phyloP scores from a whole-genome alignment of 2,888 invertebrate species.

The Pomacea canaliculata region DNA sequence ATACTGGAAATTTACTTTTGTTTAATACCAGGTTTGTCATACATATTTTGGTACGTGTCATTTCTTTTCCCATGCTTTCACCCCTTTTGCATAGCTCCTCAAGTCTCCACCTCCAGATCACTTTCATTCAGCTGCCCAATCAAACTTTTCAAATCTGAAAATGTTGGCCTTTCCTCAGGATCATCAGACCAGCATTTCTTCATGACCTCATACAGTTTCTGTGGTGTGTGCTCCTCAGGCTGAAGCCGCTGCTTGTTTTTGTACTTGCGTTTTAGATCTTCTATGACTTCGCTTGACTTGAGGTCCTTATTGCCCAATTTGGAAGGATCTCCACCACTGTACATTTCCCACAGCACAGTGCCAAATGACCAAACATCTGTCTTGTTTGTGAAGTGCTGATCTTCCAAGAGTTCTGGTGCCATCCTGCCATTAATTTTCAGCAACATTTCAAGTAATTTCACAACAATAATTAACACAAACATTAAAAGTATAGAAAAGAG shows the following conservation, averaged over 20 bases:
- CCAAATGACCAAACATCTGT: slow-evolving; percentile 13
- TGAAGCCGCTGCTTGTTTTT: neutral
- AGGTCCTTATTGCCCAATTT: neutral
- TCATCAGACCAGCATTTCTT: neutral
- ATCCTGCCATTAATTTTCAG: neutral
- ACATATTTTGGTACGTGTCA: no score
- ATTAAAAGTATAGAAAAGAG: no score
- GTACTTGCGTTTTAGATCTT: neutral
- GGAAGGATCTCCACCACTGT: neutral
- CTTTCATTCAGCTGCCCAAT: neutral
- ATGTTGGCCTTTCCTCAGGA: neutral
- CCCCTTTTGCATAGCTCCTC: no score
- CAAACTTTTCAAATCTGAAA: neutral
- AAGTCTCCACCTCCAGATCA: neutral
- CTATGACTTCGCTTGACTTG: neutral
- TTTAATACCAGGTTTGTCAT: no score
- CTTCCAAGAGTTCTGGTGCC: slow-evolving; percentile 1
- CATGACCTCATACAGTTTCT: slow-evolving; percentile 1
- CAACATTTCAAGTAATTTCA: neutral
- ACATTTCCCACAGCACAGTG: slow-evolving; percentile 4
- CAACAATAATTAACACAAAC: no score
- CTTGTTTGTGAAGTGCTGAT: neutral
- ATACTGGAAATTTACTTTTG: no score
- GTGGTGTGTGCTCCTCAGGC: neutral
- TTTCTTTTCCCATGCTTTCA: no score